Conservation (phyloP, 2,113 vertebrate species). For the Sapayoa aenigma region DNA sequence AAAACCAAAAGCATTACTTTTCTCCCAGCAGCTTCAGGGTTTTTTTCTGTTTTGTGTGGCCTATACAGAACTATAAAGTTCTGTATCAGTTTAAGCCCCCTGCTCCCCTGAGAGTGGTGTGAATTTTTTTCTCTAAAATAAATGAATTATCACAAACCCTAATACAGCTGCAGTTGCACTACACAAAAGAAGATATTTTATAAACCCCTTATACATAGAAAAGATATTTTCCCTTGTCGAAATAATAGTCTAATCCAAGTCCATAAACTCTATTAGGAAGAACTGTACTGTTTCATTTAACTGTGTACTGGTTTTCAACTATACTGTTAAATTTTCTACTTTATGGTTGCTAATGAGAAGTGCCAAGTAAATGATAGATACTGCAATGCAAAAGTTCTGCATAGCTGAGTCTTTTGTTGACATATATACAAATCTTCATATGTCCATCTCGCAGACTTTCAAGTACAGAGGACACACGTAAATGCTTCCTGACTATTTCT, state of each 20-base stretch:
- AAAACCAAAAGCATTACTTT: neutral
- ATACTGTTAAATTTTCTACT: slow-evolving; percentile 23
- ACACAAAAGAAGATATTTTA: neutral
- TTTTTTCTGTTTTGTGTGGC: neutral
- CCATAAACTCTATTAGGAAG: neutral
- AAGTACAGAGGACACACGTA: neutral
- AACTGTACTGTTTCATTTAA: neutral
- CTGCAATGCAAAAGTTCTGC: slow-evolving; percentile 16
- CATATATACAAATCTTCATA: slow-evolving; percentile 13
- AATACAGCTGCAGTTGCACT: neutral
- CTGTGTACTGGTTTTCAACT: neutral
- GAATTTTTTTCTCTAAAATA: neutral
- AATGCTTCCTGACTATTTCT: neutral
- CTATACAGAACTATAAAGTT: neutral
- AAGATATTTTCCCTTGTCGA: neutral
- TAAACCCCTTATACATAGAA: neutral
- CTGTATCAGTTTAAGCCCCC: neutral
- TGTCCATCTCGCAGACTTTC: slow-evolving; percentile 5
- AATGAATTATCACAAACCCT: neutral
- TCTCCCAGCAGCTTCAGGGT: neutral
- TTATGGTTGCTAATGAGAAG: slow-evolving; percentile 14
- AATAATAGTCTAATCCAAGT: neutral
- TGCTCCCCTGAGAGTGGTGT: neutral
- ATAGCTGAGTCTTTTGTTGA: neutral
- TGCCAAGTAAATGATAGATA: slow-evolving; percentile 12